A percentile compares a stretch with the other conserved stretches of the same genome.
phyloP scores from a whole-genome alignment of 2,888 invertebrate genomes.

The Gortyna flavago region DNA sequence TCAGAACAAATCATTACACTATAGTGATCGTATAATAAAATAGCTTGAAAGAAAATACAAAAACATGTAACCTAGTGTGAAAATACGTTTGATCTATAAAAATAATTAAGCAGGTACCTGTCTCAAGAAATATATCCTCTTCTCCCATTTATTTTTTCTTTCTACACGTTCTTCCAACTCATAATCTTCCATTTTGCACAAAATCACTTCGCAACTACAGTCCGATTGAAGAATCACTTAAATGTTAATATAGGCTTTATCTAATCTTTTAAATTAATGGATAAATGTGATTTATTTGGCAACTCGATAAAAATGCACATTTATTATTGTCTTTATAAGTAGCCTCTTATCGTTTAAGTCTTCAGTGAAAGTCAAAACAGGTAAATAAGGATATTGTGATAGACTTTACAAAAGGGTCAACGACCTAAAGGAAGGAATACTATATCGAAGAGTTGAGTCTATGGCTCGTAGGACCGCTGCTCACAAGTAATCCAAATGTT shows the following conservation, averaged over 20 bases:
- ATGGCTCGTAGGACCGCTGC: not conserved
- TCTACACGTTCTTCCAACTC: conserved; percentile 25
- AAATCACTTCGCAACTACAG: conserved; percentile 38
- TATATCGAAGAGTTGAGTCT: not conserved
- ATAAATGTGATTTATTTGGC: conserved; percentile 44
- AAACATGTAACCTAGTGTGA: not conserved
- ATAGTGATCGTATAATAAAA: not conserved
- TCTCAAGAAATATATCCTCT: conserved; percentile 38
- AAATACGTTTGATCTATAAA: not conserved
- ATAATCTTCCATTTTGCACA: conserved; percentile 40
- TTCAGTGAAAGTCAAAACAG: conserved; percentile 12
- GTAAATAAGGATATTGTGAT: not conserved
- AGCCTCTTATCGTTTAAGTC: conserved; percentile 8
- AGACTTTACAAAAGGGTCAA: not conserved
- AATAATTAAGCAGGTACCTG: conserved; percentile 16
- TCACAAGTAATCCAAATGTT: no score
- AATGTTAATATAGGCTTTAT: conserved; percentile 20
- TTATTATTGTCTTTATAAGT: conserved; percentile 28
- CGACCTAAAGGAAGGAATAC: not conserved
- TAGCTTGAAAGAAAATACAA: not conserved
- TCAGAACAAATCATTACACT: not conserved
- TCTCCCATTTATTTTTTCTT: conserved; percentile 33
- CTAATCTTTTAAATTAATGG: conserved; percentile 36
- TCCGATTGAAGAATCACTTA: conserved; percentile 26
- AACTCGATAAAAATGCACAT: conserved; percentile 25